Percentiles rank a stretch among this genome's conserved stretches.
phyloP scores from a whole-genome alignment of 2,797 vertebrate genomes.

The Telmatherina bonti region DNA sequence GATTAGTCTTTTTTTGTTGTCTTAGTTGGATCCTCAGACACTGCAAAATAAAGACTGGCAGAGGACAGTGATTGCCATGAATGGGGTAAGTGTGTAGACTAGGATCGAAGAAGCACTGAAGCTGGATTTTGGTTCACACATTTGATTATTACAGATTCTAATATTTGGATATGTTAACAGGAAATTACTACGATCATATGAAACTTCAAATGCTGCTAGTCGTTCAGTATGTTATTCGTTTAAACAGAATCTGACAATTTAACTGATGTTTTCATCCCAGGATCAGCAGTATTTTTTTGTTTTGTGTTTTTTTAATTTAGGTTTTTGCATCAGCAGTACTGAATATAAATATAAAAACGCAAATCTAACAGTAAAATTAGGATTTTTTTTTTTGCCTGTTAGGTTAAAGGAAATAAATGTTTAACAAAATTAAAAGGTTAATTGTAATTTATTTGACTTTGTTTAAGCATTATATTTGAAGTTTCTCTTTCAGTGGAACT shows the following conservation, averaged over 20 bases:
- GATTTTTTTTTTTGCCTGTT: background rate
- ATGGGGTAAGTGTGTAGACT: slow-evolving; percentile 91
- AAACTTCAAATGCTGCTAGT: no score
- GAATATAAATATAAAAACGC: background rate
- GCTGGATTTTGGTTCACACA: background rate
- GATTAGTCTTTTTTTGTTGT: slow-evolving; percentile 43
- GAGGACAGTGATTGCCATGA: slow-evolving; percentile 90
- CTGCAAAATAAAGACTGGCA: slow-evolving; percentile 95
- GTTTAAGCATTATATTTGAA: background rate
- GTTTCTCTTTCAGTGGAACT: no score
- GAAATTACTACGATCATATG: background rate
- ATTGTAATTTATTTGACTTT: background rate
- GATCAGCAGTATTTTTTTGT: background rate
- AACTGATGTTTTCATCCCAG: background rate
- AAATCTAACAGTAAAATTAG: background rate
- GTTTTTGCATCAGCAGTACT: no score
- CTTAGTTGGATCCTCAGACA: slow-evolving; percentile 90
- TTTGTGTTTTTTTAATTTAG: no score
- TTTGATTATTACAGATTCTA: background rate
- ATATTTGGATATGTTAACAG: no score
- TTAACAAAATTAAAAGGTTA: background rate
- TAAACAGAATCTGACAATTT: background rate
- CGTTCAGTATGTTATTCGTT: no score
- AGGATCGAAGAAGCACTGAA: no score
- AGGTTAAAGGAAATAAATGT: background rate